phyloP scores from a whole-genome alignment of 2,797 vertebrate species.

The Poecilia velifera region DNA sequence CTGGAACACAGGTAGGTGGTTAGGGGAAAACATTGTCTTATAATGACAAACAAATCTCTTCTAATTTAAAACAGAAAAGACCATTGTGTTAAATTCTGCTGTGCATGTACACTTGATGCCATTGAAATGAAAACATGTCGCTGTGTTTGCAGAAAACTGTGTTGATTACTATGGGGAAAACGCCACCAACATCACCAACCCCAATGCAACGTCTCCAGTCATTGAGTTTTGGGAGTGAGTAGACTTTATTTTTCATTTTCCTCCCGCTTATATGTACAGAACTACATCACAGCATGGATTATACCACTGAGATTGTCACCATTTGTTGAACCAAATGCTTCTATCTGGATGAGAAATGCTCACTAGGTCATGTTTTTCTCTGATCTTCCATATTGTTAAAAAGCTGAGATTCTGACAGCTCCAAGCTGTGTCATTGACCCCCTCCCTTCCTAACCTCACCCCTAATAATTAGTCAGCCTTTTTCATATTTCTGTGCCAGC shows the following conservation, averaged over 20 bases:
- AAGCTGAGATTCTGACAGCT: slow-evolving; percentile 20
- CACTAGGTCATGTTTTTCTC: neutral
- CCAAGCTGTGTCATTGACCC: slow-evolving; percentile 12
- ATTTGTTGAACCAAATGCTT: slow-evolving; percentile 2
- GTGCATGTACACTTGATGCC: neutral
- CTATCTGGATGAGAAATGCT: slow-evolving; percentile 8
- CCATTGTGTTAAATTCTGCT: neutral
- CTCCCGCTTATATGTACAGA: neutral
- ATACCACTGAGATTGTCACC: slow-evolving; percentile 4
- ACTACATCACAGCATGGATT: slow-evolving; percentile 11
- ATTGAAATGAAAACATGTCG: neutral
- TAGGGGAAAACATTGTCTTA: neutral
- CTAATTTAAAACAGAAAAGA: neutral
- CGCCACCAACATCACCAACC: slow-evolving; percentile 90
- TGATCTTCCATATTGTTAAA: slow-evolving; percentile 24
- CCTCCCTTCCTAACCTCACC: slow-evolving; percentile 56
- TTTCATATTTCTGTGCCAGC: slow-evolving; percentile 79
- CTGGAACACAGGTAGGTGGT: slow-evolving; percentile 93
- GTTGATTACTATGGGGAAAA: slow-evolving; percentile 95
- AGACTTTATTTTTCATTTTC: slow-evolving; percentile 28
- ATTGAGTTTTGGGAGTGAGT: slow-evolving; percentile 99
- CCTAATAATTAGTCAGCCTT: slow-evolving; percentile 81
- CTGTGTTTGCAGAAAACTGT: slow-evolving; percentile 87
- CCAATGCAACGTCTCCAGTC: slow-evolving; percentile 94
- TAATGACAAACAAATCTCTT: slow-evolving; percentile 4